Evolutionary conservation across 2,888 invertebrate species (phyloP).

Genomic region (Fissipunctia ypsillon): DNA sequence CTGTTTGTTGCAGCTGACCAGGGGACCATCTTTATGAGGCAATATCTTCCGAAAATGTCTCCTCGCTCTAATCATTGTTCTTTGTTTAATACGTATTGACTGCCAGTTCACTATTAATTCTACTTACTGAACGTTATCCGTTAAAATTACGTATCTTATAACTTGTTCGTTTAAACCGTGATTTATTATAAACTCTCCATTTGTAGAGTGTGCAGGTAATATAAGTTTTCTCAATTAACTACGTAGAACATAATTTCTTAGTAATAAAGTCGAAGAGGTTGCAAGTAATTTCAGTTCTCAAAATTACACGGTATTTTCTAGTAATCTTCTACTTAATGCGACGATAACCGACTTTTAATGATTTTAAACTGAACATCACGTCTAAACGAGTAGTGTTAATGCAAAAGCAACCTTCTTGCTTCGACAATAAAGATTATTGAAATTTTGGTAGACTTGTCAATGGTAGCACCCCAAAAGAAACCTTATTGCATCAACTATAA

Average conservation of each 20-base stretch:
- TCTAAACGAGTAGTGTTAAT: no score
- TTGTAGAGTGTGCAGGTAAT: background rate
- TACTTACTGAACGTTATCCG: background rate
- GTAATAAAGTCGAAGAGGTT: background rate
- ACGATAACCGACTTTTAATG: no score
- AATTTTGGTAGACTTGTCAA: no score
- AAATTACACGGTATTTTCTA: background rate
- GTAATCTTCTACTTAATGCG: background rate
- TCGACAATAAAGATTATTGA: no score
- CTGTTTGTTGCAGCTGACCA: slow-evolving; percentile 55
- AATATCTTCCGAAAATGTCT: slow-evolving; percentile 47
- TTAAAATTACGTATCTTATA: background rate
- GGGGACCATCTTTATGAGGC: slow-evolving; percentile 50
- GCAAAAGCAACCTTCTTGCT: no score
- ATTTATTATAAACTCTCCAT: background rate
- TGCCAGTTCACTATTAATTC: background rate
- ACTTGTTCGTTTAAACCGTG: slow-evolving; percentile 11
- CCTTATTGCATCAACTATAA: no score
- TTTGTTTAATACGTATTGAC: slow-evolving; percentile 33
- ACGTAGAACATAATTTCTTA: background rate
- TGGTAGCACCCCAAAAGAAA: no score
- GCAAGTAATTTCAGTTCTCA: background rate
- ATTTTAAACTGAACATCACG: no score
- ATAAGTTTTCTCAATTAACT: background rate
- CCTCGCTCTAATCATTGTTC: slow-evolving; percentile 27